Conservation (phyloP, 2,888 invertebrate species). For the Nudaria mundana region DNA sequence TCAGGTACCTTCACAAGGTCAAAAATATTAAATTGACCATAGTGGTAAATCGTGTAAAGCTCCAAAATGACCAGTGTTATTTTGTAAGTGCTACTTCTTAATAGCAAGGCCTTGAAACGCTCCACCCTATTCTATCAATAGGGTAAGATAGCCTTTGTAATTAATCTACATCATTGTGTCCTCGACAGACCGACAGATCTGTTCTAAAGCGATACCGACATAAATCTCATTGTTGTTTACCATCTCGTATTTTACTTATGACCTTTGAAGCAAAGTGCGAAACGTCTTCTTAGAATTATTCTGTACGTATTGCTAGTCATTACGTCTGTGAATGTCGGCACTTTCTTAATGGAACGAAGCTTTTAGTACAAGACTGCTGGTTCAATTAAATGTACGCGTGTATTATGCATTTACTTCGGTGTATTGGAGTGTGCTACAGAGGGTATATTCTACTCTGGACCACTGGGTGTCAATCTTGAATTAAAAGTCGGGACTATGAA, state of each 20-base stretch:
- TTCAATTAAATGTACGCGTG: slow-evolving; percentile 7
- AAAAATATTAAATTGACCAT: too few species aligned
- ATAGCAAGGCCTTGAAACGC: too few species aligned
- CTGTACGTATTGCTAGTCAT: slow-evolving; percentile 13
- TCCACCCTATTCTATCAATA: too few species aligned
- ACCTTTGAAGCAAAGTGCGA: slow-evolving; percentile 24
- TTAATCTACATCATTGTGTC: slow-evolving; percentile 70
- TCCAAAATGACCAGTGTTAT: too few species aligned
- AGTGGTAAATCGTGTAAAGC: too few species aligned
- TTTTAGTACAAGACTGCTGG: slow-evolving; percentile 11
- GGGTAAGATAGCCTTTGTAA: slow-evolving; percentile 61
- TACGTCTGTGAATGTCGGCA: slow-evolving; percentile 7
- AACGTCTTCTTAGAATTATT: slow-evolving; percentile 23
- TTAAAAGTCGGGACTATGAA: too few species aligned
- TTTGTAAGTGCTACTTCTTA: too few species aligned
- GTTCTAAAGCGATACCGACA: slow-evolving; percentile 40
- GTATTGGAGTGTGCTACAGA: not conserved
- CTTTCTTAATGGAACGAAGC: slow-evolving; percentile 10
- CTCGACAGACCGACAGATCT: slow-evolving; percentile 57
- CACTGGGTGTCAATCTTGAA: too few species aligned
- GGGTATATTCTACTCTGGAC: too few species aligned
- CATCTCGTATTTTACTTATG: slow-evolving; percentile 34
- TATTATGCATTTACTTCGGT: slow-evolving; percentile 1
- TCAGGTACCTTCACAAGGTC: too few species aligned
- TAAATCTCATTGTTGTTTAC: slow-evolving; percentile 39